Base-by-base conservation (phyloP, 2,888 invertebrate genomes). In the Philonicus albiceps region DNA sequence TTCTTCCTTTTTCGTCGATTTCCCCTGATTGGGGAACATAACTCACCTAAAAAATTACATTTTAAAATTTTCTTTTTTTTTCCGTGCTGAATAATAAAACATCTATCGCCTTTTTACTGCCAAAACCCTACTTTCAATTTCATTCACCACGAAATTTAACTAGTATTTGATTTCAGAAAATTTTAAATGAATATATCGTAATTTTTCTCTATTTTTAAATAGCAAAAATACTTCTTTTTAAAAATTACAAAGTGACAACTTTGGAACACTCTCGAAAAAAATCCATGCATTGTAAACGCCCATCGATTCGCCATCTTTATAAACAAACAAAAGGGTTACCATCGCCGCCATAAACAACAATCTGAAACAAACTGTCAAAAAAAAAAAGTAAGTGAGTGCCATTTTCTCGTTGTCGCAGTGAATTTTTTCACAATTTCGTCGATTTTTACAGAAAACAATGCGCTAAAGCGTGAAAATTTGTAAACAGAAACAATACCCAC, bases 281-380 rank as follows among this genome's bases (percentile, higher is more conserved):
- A 8, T 22, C 7, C 13, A 11, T 27, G 11, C 22, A 64, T 64
- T 64, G 64, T 64, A 64, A 64, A 80, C 80, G 27, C 6, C 30
- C 1, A 13, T 13, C 81, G 11, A n/a, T 22, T 19, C 81, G 81
- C 81, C 81, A 83, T 84, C 40, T 84, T 72, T 84, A 84, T 84
- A 84, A 84, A 84, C 84, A 84, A 84, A 84, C 73, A 84, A 84
- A 84, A 83, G 81, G 64, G 81, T 83, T 83, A 43, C 81, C 81
- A 83, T 83, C 81, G 64, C 64, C 81, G 64, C 81, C 81, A 83
- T 83, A 83, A 83, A 83, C 81, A 83, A 84, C 55, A 64, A 22
- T 22, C 11, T 11, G 8, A 27, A 11, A 43, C 31, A 16, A 84
- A 73, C 72, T 73, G 84, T 84, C 84, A 84, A 73, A 78, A 22